Percentiles rank a stretch among this genome's conserved stretches.
Conservation (phyloP, 2,797 vertebrate species). For the Pantherophis alleghaniensis region DNA sequence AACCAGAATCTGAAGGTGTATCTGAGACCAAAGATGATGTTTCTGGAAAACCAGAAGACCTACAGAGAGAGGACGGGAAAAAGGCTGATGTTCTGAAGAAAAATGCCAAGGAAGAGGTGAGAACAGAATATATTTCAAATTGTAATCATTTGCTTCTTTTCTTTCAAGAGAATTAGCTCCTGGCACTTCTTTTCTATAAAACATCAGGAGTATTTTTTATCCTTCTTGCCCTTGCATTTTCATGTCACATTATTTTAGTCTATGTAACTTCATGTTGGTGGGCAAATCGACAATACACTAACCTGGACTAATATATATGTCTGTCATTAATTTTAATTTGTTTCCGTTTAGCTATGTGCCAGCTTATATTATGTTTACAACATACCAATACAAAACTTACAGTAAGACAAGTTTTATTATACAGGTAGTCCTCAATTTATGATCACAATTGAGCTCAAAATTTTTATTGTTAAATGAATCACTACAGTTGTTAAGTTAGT, state of each 20-base stretch:
- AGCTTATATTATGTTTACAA: not conserved
- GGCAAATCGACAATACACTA: not conserved
- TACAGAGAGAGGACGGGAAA: not conserved
- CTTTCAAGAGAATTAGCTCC: not conserved
- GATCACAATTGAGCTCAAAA: not conserved
- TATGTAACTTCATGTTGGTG: not conserved
- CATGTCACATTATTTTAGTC: not conserved
- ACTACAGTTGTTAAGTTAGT: not conserved
- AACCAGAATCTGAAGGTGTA: not conserved
- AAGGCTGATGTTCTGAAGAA: not conserved
- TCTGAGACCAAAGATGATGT: not conserved
- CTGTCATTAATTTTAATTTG: too few species aligned
- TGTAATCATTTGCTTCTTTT: not conserved
- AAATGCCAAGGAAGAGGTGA: slow-evolving; percentile 16
- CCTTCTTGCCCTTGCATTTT: not conserved
- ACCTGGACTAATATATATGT: too few species aligned
- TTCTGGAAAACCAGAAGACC: not conserved
- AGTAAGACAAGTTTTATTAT: not conserved
- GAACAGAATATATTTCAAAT: not conserved
- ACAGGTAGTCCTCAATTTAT: not conserved
- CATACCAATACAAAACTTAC: not conserved
- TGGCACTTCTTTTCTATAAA: not conserved
- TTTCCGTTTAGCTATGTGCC: not conserved
- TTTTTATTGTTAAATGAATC: not conserved
- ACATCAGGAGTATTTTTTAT: not conserved